Evolutionary conservation across 1,140 invertebrate genomes (phyloP).

Genomic region (Leguminivora glycinivorella): DNA sequence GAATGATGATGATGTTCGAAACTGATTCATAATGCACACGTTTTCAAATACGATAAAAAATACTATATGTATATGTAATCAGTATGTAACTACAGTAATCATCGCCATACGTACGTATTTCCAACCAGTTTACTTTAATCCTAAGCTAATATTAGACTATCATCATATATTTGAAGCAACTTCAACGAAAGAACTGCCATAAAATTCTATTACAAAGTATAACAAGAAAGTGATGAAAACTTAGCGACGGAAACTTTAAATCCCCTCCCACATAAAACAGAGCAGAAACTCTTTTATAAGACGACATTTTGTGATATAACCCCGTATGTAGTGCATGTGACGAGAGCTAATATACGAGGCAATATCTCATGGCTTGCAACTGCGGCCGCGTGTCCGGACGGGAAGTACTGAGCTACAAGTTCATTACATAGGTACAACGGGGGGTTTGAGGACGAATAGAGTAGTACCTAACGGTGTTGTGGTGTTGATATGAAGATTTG

Average conservation of each 20-base stretch:
- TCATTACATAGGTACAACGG: not conserved
- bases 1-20: too few species aligned
- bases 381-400: not conserved
- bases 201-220: not conserved
- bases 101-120: not conserved
- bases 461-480: not conserved
- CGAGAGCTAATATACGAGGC: constrained; percentile 26
- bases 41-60: too few species aligned
- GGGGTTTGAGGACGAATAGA: not conserved
- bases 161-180: too few species aligned
- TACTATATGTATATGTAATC: too few species aligned
- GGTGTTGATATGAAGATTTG: not conserved
- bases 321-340: constrained; percentile 23
- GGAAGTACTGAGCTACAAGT: not conserved
- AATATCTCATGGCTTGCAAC: constrained; percentile 20
- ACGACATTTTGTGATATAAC: constrained; percentile 14
- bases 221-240: constrained; percentile 10
- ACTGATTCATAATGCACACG: too few species aligned
- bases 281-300: constrained; percentile 19
- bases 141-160: too few species aligned
- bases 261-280: constrained; percentile 2
- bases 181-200: not conserved
- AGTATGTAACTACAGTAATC: too few species aligned
- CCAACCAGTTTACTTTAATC: too few species aligned
- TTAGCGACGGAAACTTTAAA: constrained; percentile 10